Base-by-base conservation (phyloP, 2,888 invertebrate genomes). In the Nomada flava region DNA sequence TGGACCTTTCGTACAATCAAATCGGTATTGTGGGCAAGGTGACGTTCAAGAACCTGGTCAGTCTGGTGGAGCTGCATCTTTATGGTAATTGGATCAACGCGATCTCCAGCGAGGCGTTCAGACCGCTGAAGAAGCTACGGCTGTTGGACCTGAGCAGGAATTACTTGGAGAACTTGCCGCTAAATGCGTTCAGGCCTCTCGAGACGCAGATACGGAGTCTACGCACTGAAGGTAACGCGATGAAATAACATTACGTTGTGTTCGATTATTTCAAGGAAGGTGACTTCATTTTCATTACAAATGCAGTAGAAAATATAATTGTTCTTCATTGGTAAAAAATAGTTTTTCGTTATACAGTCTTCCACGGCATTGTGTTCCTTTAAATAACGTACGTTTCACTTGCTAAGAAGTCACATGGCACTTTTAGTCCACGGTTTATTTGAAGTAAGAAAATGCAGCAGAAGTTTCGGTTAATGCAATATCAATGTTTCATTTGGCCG, bases 1-100 rank as follows among this genome's bases (percentile, higher is more conserved):
- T 98, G 84, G 98, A 98, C 93, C 94, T 98, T 82, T 97, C 98
- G 63, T 96, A 96, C 93, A 98, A 98, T 94, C 97, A 97, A 93
- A 95, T 98, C 91, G 96, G 96, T 81, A 95, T 96, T 90, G 96
- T 98, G 86, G 96, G 96, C 80, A 97, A 96, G 93, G 96, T 96
- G 86, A 96, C 96, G 79, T 98, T 98, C 92, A 95, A 96, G 87
- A 96, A 97, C 93, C 94, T 98, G 73, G 95, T 96, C 89, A 96
- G 96, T 89, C 95, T 98, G 53, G 96, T 96, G 60, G 98, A 98
- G 91, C 94, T 98, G 65, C 96, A 97, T 93, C 95, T 98, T 86
- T 96, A 96, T 94, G 97, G 97, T 53, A 98, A 98, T 94, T 97
- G 97, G 95, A 96, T 98, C 93, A 96, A 97, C 53, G 95, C 96